Percentiles rank a stretch among this genome's conserved stretches.
These are phyloP conservation scores for Heloderma charlesbogerti DNA, from an alignment of 2,113 vertebrate species.

Conservation along the genomic window DNA sequence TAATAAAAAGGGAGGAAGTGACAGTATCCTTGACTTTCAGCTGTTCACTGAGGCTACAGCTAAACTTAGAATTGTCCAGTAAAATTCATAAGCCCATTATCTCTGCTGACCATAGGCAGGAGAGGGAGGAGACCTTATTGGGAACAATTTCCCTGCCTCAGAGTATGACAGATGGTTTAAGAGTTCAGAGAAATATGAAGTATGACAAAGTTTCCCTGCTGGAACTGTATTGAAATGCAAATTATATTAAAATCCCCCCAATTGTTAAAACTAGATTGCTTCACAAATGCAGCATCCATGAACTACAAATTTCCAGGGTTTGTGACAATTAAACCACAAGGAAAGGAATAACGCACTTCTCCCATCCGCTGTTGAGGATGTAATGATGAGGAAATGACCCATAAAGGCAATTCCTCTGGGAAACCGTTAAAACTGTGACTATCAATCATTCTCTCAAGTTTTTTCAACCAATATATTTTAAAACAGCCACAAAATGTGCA, in stretches of 20 bases:
- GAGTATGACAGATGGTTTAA: background rate
- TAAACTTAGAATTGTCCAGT: conserved; percentile 3
- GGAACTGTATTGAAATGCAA: conserved; percentile 38
- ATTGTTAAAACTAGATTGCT: conserved; percentile 34
- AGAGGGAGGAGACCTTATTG: background rate
- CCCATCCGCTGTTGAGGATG: conserved; percentile 43
- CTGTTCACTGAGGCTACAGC: background rate
- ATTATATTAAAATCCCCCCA: background rate
- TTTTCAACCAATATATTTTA: conserved; percentile 33
- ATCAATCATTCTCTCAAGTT: background rate
- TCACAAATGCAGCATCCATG: conserved; percentile 25
- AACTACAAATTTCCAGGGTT: conserved; percentile 46
- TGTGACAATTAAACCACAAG: conserved; percentile 40
- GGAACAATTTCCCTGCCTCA: background rate
- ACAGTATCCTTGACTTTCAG: background rate
- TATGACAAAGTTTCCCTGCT: background rate
- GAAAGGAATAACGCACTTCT: conserved; percentile 37
- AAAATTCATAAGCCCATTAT: conserved; percentile 13
- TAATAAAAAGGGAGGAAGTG: conserved; percentile 7
- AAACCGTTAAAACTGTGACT: background rate
- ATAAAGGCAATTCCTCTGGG: conserved; percentile 11
- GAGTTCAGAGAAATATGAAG: background rate
- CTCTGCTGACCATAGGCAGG: background rate
- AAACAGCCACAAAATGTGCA: background rate
- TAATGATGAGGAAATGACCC: conserved; percentile 24